Evolutionary conservation across 1,140 invertebrate genomes (phyloP).

Genomic region (Agrilus planipennis): DNA sequence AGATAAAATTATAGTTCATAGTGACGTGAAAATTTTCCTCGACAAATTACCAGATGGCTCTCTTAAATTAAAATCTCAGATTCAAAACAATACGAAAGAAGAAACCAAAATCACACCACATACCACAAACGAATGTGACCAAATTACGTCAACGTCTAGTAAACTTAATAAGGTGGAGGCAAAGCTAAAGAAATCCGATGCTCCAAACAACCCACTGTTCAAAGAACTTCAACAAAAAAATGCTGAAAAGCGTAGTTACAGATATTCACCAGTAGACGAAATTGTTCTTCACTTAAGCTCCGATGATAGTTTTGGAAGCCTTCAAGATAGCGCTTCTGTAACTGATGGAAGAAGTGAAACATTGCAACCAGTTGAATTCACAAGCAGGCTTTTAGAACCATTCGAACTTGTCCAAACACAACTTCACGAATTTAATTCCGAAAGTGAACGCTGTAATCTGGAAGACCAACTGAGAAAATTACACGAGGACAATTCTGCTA

Average conservation of each 20-base stretch:
- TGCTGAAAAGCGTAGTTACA: not conserved
- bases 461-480: constrained; percentile 1
- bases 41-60: too few relatives aligned
- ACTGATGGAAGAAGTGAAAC: constrained; percentile 6
- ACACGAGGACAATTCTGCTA: constrained; percentile 1
- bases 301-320: constrained; percentile 7
- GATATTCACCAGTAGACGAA: constrained; percentile 1
- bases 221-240: not conserved
- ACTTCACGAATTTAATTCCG: not conserved
- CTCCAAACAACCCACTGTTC: not conserved
- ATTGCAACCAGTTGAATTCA: constrained; percentile 5
- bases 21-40: too few relatives aligned
- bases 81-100: not conserved
- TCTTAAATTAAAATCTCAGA: too few relatives aligned
- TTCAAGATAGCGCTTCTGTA: constrained; percentile 11
- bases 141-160: not conserved
- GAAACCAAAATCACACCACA: not conserved
- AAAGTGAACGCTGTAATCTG: constrained; percentile 4
- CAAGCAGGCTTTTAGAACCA: not conserved
- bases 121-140: not conserved
- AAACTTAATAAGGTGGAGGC: not conserved
- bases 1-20: too few relatives aligned
- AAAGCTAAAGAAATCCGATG: not conserved
- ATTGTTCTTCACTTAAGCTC: constrained; percentile 8
- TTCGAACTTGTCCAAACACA: not conserved